Percentiles rank a stretch among this genome's conserved stretches.
phyloP scores from a whole-genome alignment of 1,140 invertebrate genomes.

The Tetragonula clypearis region DNA sequence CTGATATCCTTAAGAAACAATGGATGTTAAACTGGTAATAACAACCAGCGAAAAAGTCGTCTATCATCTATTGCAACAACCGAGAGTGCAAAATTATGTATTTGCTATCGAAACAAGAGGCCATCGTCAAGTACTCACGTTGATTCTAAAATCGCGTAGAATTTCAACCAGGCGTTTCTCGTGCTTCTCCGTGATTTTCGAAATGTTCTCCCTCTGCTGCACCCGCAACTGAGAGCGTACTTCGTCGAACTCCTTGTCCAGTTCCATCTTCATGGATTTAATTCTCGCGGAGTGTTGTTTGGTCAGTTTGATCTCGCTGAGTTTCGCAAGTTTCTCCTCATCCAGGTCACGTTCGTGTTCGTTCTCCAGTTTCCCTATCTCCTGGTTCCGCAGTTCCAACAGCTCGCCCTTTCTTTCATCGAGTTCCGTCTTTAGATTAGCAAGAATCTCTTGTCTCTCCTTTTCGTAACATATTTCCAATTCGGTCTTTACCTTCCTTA shows the following conservation, averaged over 20 bases:
- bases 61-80: not conserved
- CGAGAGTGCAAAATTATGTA: not conserved
- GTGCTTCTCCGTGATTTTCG: slow-evolving; percentile 84
- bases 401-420: slow-evolving; percentile 75
- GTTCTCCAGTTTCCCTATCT: slow-evolving; percentile 74
- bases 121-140: slow-evolving; percentile 74
- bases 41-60: not conserved
- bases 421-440: slow-evolving; percentile 75
- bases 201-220: slow-evolving; percentile 81
- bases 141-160: slow-evolving; percentile 80
- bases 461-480: slow-evolving; percentile 78
- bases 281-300: slow-evolving; percentile 73
- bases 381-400: slow-evolving; percentile 74
- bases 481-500: slow-evolving; percentile 74
- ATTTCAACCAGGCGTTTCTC: slow-evolving; percentile 82
- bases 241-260: slow-evolving; percentile 78
- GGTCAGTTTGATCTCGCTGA: slow-evolving; percentile 71
- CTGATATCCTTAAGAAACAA: slow-evolving; percentile 13
- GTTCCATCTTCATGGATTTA: slow-evolving; percentile 72
- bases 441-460: slow-evolving; percentile 78
- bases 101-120: slow-evolving; percentile 6
- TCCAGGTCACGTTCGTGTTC: slow-evolving; percentile 74
- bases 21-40: not conserved
- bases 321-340: slow-evolving; percentile 73
- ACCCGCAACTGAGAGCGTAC: slow-evolving; percentile 77